phyloP scores from a whole-genome alignment of 2,888 invertebrate genomes.

The Philonicus albiceps region DNA sequence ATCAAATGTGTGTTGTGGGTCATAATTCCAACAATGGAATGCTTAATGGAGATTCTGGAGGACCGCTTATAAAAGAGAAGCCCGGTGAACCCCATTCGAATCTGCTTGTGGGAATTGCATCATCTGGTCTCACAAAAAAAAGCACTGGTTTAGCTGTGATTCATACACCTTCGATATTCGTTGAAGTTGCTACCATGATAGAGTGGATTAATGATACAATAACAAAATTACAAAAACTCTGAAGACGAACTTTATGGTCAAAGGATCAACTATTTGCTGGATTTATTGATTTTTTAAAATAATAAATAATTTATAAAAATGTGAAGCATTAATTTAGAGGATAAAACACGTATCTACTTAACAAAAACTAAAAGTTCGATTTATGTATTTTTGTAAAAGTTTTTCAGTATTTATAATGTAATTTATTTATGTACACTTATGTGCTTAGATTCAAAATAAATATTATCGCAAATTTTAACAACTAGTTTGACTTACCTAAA shows the following conservation, averaged over 20 bases:
- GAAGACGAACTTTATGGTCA: too few relatives aligned
- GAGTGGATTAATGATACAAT: background rate
- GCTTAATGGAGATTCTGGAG: background rate
- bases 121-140: background rate
- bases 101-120: background rate
- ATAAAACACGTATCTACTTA: too few relatives aligned
- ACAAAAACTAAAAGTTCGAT: too few relatives aligned
- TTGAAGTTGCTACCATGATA: background rate
- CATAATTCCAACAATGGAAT: background rate
- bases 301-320: too few relatives aligned
- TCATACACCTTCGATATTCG: background rate
- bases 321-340: too few relatives aligned
- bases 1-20: background rate
- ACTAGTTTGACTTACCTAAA: constrained; percentile 74
- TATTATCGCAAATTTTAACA: background rate
- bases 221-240: background rate
- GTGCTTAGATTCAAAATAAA: too few relatives aligned
- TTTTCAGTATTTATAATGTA: too few relatives aligned
- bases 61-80: background rate
- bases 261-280: too few relatives aligned
- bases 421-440: too few relatives aligned
- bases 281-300: too few relatives aligned
- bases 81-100: background rate
- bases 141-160: background rate
- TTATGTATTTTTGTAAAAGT: too few relatives aligned